phyloP scores from a whole-genome alignment of 2,888 invertebrate genomes.

The Chloroclysta siterata region DNA sequence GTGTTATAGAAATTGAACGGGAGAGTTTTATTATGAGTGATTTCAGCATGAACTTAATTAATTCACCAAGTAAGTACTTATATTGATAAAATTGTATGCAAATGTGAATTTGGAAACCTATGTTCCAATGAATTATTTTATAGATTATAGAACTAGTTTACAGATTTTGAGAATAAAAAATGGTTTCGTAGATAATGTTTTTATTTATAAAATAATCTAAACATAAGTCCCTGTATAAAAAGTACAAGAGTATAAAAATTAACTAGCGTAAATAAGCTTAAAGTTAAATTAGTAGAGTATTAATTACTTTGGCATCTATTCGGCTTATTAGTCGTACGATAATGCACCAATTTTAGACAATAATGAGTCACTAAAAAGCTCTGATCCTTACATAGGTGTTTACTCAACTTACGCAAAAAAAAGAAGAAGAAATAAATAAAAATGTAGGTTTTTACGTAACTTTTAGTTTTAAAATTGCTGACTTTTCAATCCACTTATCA shows the following conservation, averaged over 20 bases:
- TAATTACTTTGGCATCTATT: slow-evolving; percentile 43
- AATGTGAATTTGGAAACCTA: neutral
- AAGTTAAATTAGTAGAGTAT: slow-evolving; percentile 34
- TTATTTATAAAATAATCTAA: slow-evolving; percentile 36
- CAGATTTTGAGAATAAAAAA: slow-evolving; percentile 9
- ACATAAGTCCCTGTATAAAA: slow-evolving; percentile 45
- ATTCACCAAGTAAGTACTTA: neutral
- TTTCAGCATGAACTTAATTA: neutral
- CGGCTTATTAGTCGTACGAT: slow-evolving; percentile 29
- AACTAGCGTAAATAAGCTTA: slow-evolving; percentile 35
- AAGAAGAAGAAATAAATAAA: neutral
- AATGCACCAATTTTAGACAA: slow-evolving; percentile 19
- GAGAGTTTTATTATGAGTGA: neutral
- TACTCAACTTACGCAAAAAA: no score
- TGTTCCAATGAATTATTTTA: no score
- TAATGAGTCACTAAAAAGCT: neutral
- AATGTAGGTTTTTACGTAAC: neutral
- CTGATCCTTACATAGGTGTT: no score
- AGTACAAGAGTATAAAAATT: slow-evolving; percentile 38
- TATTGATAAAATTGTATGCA: neutral
- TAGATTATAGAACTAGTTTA: neutral
- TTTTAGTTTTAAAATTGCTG: neutral
- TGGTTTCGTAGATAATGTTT: neutral
- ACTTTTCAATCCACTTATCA: no score
- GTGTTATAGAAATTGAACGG: slow-evolving; percentile 9